Evolutionary conservation across 2,888 invertebrate genomes (phyloP), one percentile per base, ranked within the genome.

Genomic region (Minunthozetes semirufus): DNA sequence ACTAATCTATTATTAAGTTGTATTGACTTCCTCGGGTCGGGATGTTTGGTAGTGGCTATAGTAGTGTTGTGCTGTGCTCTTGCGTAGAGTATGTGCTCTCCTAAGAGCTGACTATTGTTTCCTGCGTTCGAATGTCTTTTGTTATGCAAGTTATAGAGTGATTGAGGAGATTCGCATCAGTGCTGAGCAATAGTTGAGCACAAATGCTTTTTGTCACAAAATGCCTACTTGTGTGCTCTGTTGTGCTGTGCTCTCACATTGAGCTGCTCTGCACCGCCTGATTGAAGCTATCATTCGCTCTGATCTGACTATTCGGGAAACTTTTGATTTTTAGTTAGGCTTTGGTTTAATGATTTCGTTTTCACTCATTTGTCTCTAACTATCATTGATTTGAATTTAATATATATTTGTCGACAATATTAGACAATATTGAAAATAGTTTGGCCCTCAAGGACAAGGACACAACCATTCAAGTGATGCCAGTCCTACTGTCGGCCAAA

Each of bases 81-180:
- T 11, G 15, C 17, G 17, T 48, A 17, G 15, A 33, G 33, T 33
- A 33, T 48, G 11, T 42, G 42, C 42, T 42, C 6, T 42, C 46
- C 46, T 15, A 48, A 25, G 56, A 6, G 22, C 25, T n/a, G 53
- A 25, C 27, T 63, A 63, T 63, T 63, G 63, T 63, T 63, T 63
- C 63, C 63, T 63, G 63, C 33, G 38, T 38, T 63, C 33, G n/a
- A 63, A 6, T 27, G 38, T n/a, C 63, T 33, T 59, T 63, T 63
- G 63, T 63, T 63, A 63, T 63, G 63, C 63, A 63, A 63, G 63
- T 63, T 38, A 17, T n/a, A 17, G 8, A 19, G 13, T 29, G 38
- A 63, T 63, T 63, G 63, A 25, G 63, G 63, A 63, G 63, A 63
- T 63, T 63, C 63, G 63, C 63, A 63, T 63, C 63, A 63, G 33